These are phyloP conservation scores for Paramisgurnus dabryanus DNA, from an alignment of 2,113 vertebrate species.

Conservation along the genomic window DNA sequence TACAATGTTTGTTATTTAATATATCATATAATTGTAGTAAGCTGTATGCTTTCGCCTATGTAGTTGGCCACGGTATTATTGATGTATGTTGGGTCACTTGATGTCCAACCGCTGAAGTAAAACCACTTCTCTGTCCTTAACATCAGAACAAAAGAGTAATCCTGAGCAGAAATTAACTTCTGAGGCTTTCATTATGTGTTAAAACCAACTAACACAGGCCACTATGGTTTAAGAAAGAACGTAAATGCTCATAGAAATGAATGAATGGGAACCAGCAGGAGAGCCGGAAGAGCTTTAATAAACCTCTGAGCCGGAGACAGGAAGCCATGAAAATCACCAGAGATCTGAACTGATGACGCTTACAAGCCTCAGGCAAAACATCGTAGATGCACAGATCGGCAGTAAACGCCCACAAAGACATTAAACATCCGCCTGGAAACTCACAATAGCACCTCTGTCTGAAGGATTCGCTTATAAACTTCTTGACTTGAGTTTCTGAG, in stretches of 20 bases:
- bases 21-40: too few species aligned
- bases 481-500: background rate
- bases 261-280: background rate
- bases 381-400: background rate
- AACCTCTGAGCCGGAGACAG: background rate
- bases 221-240: background rate
- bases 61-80: too few species aligned
- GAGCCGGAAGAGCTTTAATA: constrained; percentile 22
- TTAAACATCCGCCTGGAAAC: background rate
- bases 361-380: constrained; percentile 6
- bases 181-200: background rate
- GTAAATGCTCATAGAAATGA: constrained; percentile 20
- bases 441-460: constrained; percentile 13
- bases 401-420: constrained; percentile 10
- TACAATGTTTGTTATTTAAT: too few species aligned
- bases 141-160: background rate
- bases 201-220: background rate
- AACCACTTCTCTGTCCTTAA: background rate
- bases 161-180: background rate
- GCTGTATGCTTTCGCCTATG: too few species aligned
- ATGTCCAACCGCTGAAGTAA: background rate
- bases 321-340: background rate
- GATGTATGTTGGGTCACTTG: background rate
- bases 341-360: background rate
- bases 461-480: background rate